Conservation (phyloP, 2,113 vertebrate genomes). For the Corynorhinus townsendii region DNA sequence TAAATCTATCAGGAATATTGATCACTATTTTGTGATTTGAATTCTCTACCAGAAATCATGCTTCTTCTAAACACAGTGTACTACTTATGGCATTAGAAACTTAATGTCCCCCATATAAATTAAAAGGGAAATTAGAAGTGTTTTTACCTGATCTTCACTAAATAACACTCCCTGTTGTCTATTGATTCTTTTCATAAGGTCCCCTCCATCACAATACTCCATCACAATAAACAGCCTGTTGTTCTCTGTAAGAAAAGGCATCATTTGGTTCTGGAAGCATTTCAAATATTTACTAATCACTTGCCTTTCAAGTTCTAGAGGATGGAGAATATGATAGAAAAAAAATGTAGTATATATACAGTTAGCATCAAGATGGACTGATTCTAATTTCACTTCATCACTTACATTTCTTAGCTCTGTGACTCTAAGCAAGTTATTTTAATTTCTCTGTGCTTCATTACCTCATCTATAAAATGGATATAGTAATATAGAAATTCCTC, state of each 20-base stretch:
- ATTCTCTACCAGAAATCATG: constrained; percentile 3
- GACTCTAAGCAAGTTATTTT: not conserved
- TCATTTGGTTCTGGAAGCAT: not conserved
- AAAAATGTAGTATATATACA: not conserved
- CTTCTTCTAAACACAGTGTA: not conserved
- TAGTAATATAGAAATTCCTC: not conserved
- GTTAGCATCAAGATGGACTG: not conserved
- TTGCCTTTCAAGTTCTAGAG: not conserved
- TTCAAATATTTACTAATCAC: not conserved
- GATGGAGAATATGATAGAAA: not conserved
- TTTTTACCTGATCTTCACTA: constrained; percentile 88
- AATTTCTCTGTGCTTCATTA: not conserved
- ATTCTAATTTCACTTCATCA: not conserved
- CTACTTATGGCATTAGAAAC: not conserved
- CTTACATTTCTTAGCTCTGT: not conserved
- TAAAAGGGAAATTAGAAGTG: not conserved
- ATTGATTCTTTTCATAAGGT: constrained; percentile 89
- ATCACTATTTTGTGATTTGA: not conserved
- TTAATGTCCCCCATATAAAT: not conserved
- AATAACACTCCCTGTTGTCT: constrained; percentile 88
- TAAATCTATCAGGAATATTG: not conserved
- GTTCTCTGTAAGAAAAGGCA: constrained; percentile 81
- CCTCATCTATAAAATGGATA: not conserved
- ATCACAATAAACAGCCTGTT: constrained; percentile 90
- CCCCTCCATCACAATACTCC: constrained; percentile 95